phyloP scores from a whole-genome alignment of 2,113 vertebrate species.

The Raja brachyura region DNA sequence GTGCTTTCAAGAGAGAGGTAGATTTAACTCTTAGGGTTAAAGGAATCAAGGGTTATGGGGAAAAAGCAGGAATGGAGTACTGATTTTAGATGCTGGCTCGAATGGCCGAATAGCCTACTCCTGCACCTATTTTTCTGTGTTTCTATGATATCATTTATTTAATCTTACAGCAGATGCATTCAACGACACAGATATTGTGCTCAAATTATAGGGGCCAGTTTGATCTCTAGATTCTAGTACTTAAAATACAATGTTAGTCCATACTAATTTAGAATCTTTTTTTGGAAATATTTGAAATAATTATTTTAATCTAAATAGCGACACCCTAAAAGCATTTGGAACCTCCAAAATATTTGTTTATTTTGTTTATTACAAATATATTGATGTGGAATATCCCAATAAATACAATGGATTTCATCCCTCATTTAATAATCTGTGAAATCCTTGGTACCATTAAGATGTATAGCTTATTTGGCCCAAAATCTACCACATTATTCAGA shows the following conservation, averaged over 20 bases:
- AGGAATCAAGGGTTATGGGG: too few species aligned
- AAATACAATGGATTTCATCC: neutral
- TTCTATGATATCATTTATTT: neutral
- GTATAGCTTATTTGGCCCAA: neutral
- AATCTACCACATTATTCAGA: neutral
- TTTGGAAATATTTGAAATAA: constrained; percentile 4
- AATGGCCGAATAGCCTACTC: too few species aligned
- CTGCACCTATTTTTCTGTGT: too few species aligned
- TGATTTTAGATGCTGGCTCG: too few species aligned
- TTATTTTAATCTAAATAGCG: neutral
- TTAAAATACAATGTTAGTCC: neutral
- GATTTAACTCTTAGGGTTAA: too few species aligned
- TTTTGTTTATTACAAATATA: neutral
- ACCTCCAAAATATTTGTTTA: neutral
- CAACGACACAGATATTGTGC: neutral
- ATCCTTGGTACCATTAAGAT: neutral
- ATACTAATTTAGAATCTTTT: neutral
- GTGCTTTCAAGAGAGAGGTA: too few species aligned
- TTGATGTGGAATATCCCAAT: neutral
- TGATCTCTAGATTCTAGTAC: neutral
- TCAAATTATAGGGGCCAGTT: neutral
- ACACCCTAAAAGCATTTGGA: neutral
- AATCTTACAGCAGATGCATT: neutral
- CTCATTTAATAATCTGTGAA: neutral
- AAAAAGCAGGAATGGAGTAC: too few species aligned